Evolutionary conservation across 2,113 vertebrate genomes (phyloP).

Genomic region (Orientallactaga bullata): DNA sequence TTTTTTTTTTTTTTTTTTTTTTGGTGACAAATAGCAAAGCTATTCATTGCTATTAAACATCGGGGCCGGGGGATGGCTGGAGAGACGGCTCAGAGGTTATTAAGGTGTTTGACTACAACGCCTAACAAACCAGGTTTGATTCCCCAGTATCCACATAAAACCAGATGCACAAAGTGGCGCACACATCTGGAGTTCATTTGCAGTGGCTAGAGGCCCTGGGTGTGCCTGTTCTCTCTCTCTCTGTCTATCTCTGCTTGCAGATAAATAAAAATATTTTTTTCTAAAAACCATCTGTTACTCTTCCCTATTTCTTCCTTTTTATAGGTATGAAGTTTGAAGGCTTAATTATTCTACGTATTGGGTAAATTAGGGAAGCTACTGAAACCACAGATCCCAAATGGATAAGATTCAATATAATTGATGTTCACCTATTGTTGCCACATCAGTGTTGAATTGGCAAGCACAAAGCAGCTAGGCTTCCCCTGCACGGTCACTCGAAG

Average conservation of each 20-base stretch:
- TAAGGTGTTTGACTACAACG: too few species aligned
- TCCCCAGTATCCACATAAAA: too few species aligned
- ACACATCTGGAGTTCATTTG: too few species aligned
- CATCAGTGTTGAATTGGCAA: neutral
- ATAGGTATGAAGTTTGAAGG: neutral
- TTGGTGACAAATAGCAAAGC: constrained; percentile 18
- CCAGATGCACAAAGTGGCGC: too few species aligned
- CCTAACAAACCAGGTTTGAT: too few species aligned
- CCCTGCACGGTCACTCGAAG: neutral
- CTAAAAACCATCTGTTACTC: neutral
- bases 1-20: too few species aligned
- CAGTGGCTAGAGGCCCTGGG: too few species aligned
- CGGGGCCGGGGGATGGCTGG: too few species aligned
- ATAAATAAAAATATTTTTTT: too few species aligned
- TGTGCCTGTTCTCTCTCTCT: too few species aligned
- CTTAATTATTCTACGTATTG: neutral
- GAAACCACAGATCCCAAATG: neutral
- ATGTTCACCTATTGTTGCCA: neutral
- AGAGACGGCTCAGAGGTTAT: too few species aligned
- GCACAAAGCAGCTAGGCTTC: neutral
- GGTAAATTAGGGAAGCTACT: neutral
- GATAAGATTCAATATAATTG: neutral
- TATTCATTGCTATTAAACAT: neutral
- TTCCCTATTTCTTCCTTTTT: constrained; percentile 9
- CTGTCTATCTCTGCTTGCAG: too few species aligned